Evolutionary conservation across 2,888 invertebrate genomes (phyloP), one percentile per base, ranked within the genome.

Genomic region (Dromius quadrimaculatus): DNA sequence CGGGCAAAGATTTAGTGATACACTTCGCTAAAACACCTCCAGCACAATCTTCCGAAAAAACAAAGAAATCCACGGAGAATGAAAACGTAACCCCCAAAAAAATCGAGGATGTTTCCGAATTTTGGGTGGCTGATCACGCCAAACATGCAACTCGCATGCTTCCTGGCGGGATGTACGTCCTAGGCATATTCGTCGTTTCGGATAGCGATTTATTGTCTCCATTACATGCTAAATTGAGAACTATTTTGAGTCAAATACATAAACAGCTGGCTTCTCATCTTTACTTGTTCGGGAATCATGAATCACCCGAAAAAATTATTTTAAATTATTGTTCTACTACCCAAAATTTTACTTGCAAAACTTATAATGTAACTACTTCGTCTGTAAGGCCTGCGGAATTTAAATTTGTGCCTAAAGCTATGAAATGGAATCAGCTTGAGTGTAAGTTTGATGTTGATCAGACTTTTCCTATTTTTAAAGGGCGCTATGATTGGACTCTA

Each of bases 61-160:
- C 83, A 71, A 82, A 83, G 75, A 78, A 80, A 69, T 28, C 23
- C 71, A 74, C 66, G 9, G 73, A 74, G 50, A 72, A 83, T 77
- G 76, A 80, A 22, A 76, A 79, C 28, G 81, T 83, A 68, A 76
- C 81, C 63, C 74, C 78, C 11, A 85, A 83, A 59, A 79, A 78
- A 36, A 83, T 86, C 19, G 84, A 83, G 75, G 87, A 86, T 72
- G 84, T 92, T 63, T 88, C 89, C 20, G 90, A 91, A 73, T 85
- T 83, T 61, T 90, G 90, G 88, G 86, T 92, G 1, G 89, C 90
- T 0, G 92, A 93, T 78, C 94, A 95, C 84, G 93, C 94, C 38
- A 89, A 90, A 80, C 92, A 93, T 85, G 92, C 94, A 0, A 91
- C 92, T 1, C 88, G 94, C 81, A 95, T 96, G 95, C 84, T 96